These are phyloP conservation scores for Acromyrmex heyeri DNA, from an alignment of 1,140 invertebrate genomes.

Conservation along the genomic window DNA sequence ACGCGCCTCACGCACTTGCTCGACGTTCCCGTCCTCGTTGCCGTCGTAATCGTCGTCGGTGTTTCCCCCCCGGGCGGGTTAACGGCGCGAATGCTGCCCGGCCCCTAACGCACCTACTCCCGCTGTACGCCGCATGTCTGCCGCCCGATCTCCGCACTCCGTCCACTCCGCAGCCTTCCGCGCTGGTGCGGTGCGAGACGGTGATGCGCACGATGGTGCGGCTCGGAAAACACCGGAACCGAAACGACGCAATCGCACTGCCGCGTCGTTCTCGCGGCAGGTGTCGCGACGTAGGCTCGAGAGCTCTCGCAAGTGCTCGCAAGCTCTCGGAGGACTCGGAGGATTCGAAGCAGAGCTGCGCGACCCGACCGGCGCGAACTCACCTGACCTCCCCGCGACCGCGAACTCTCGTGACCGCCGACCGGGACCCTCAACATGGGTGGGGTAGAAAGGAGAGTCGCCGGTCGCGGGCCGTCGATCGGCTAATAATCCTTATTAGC, in stretches of 20 bases:
- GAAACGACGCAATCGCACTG: slow-evolving; percentile 68
- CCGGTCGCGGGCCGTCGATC: slow-evolving; percentile 17
- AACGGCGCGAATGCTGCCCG: slow-evolving; percentile 57
- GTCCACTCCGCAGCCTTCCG: not conserved
- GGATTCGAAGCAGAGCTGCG: not conserved
- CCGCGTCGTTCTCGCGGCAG: slow-evolving; percentile 78
- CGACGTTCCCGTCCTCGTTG: slow-evolving; percentile 10
- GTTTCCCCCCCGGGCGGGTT: slow-evolving; percentile 21
- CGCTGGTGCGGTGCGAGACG: not conserved
- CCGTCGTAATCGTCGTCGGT: not conserved
- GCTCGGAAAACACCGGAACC: slow-evolving; percentile 70
- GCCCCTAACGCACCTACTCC: slow-evolving; percentile 66
- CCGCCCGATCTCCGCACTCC: slow-evolving; percentile 6
- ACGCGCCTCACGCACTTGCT: slow-evolving; percentile 29
- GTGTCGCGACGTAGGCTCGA: slow-evolving; percentile 71
- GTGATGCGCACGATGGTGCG: not conserved
- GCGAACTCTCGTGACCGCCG: not conserved
- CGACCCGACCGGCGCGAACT: slow-evolving; percentile 9
- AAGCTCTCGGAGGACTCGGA: no score
- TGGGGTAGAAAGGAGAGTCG: not conserved
- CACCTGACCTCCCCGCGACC: not conserved
- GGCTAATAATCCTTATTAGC: slow-evolving; percentile 30
- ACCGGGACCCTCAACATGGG: not conserved
- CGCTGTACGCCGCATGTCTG: slow-evolving; percentile 73
- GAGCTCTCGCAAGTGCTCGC: no score